These are phyloP conservation scores for Hymenochirus boettgeri DNA, from an alignment of 2,113 vertebrate species.

Conservation along the genomic window DNA sequence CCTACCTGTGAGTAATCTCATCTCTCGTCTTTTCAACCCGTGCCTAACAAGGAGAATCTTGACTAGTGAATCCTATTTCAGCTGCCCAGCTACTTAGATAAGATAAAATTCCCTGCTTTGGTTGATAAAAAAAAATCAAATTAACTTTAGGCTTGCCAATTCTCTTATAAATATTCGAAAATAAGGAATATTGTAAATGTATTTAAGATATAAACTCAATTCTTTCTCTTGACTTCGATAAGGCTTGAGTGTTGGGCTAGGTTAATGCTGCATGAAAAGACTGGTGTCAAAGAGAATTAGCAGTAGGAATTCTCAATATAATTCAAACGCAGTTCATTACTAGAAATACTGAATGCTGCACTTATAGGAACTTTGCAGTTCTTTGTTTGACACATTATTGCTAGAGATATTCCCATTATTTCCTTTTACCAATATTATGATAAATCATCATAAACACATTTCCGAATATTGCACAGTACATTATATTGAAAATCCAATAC, in stretches of 20 bases:
- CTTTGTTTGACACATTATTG: background rate
- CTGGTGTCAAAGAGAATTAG: background rate
- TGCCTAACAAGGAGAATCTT: slow-evolving; percentile 30
- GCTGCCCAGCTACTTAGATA: slow-evolving; percentile 35
- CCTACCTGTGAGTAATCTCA: slow-evolving; percentile 32
- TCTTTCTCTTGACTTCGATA: slow-evolving; percentile 24
- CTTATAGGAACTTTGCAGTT: background rate
- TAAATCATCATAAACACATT: too few relatives aligned
- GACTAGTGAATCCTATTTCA: slow-evolving; percentile 39
- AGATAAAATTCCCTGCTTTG: slow-evolving; percentile 35
- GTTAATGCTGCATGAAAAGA: slow-evolving; percentile 22
- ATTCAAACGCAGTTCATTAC: background rate
- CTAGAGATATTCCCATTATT: background rate
- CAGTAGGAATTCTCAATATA: background rate
- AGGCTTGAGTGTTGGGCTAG: slow-evolving; percentile 24
- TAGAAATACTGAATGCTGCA: background rate
- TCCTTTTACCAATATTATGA: too few relatives aligned
- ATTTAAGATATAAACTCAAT: slow-evolving; percentile 32
- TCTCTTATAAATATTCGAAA: slow-evolving; percentile 31
- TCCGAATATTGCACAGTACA: too few relatives aligned
- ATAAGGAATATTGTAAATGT: slow-evolving; percentile 19
- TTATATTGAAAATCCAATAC: too few relatives aligned
- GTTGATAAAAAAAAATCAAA: slow-evolving; percentile 41
- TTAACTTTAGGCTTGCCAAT: slow-evolving; percentile 27
- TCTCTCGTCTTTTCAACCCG: slow-evolving; percentile 15